phyloP scores from a whole-genome alignment of 35 echinoderm and acorn worm species.

The Amphiura filiformis region DNA sequence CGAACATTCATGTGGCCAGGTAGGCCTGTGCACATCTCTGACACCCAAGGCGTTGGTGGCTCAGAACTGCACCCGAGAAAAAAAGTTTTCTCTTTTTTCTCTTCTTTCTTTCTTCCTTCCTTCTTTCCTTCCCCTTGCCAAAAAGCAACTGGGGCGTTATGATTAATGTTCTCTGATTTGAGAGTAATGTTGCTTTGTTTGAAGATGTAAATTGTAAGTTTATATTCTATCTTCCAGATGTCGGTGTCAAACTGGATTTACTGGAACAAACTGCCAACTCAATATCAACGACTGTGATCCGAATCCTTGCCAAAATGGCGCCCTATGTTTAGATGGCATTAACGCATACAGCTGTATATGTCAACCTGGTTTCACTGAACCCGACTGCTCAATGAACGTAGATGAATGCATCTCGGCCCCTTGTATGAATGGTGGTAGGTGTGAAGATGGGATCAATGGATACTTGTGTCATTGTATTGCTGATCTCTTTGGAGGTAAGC shows the following conservation, averaged over 20 bases:
- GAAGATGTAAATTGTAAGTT: no score
- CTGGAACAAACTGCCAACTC: conserved; percentile 67
- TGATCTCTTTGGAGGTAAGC: not conserved
- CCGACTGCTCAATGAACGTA: not conserved
- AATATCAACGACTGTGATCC: conserved; percentile 48
- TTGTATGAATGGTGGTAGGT: not conserved
- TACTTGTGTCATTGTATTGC: not conserved
- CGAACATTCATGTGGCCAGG: no score
- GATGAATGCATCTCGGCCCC: not conserved
- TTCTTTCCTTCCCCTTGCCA: no score
- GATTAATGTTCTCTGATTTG: no score
- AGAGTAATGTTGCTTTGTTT: no score
- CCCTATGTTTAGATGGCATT: no score
- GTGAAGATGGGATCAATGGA: not conserved
- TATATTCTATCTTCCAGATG: conserved; percentile 17
- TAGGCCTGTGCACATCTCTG: no score
- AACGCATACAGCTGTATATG: conserved; percentile 41
- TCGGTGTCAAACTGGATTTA: conserved; percentile 52
- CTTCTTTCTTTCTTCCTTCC: no score
- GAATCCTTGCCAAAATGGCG: conserved; percentile 65
- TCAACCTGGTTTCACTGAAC: not conserved
- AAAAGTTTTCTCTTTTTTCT: no score
- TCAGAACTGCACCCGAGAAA: no score
- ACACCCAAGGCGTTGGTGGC: no score
- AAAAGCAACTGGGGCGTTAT: no score